Evolutionary conservation across 2,888 invertebrate species (phyloP).

Genomic region (Myopa tessellatipennis): DNA sequence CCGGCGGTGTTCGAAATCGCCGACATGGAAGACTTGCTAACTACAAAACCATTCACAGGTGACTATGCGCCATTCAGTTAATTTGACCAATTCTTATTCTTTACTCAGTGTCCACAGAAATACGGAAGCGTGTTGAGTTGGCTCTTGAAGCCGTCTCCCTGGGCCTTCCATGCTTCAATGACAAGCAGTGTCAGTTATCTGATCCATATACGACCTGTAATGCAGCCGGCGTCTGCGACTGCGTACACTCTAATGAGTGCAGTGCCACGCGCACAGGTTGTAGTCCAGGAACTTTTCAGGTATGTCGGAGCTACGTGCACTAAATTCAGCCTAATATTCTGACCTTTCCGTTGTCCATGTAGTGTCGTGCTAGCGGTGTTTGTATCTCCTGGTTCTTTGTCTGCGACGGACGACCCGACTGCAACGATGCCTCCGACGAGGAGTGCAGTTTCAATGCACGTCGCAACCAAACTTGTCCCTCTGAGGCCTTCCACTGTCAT

Average conservation of each 20-base stretch:
- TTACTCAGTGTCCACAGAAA: constrained; percentile 48
- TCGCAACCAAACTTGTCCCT: constrained; percentile 72
- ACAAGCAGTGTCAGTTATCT: constrained; percentile 83
- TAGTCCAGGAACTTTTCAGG: constrained; percentile 84
- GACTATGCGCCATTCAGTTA: background rate
- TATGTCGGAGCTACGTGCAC: constrained; percentile 46
- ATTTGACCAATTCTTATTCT: background rate
- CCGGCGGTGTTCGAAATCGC: constrained; percentile 48
- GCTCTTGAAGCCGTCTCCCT: constrained; percentile 74
- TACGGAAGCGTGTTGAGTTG: constrained; percentile 67
- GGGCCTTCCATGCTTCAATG: constrained; percentile 79
- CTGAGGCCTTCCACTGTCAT: constrained; percentile 79
- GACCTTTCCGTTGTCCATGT: constrained; percentile 52
- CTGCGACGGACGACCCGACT: constrained; percentile 84
- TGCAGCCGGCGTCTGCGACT: constrained; percentile 76
- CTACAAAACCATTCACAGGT: constrained; percentile 53
- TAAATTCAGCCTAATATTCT: background rate
- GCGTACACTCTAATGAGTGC: constrained; percentile 74
- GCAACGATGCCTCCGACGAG: constrained; percentile 89
- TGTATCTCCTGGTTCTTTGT: constrained; percentile 95
- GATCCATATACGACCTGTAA: constrained; percentile 82
- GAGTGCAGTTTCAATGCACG: constrained; percentile 74
- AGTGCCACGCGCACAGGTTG: constrained; percentile 82
- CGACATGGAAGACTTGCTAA: constrained; percentile 42
- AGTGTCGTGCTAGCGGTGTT: constrained; percentile 86